Conservation (phyloP, 2,888 invertebrate species). For the Diachrysia chrysitis region DNA sequence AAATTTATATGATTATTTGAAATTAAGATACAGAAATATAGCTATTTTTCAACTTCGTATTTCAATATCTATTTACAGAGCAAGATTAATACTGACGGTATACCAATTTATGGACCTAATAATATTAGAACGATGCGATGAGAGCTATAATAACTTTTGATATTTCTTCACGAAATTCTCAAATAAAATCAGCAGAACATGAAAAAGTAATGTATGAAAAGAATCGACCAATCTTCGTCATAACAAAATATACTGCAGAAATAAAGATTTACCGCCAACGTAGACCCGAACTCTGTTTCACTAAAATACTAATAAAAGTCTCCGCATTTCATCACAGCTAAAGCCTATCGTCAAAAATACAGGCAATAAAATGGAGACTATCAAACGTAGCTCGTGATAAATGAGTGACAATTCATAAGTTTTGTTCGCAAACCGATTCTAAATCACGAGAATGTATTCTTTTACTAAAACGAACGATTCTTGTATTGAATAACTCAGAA, state of each 20-base stretch:
- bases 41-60: neutral
- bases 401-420: constrained; percentile 54
- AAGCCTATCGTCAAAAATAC: constrained; percentile 47
- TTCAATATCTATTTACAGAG: neutral
- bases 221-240: constrained; percentile 10
- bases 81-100: neutral
- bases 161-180: neutral
- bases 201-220: constrained; percentile 18
- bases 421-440: constrained; percentile 50
- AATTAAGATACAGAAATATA: neutral
- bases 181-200: constrained; percentile 3
- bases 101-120: neutral
- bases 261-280: constrained; percentile 40
- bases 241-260: constrained; percentile 34
- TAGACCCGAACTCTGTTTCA: constrained; percentile 42
- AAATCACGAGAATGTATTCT: constrained; percentile 52
- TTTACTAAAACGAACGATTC: constrained; percentile 49
- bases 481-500: constrained; percentile 59
- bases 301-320: constrained; percentile 49
- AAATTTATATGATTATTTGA: neutral
- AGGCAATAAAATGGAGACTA: constrained; percentile 46
- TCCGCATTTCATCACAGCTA: constrained; percentile 32
- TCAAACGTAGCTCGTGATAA: constrained; percentile 50
- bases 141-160: constrained; percentile 4
- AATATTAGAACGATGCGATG: neutral